Percentiles rank a stretch among this genome's conserved stretches.
Evolutionary conservation across 2,113 vertebrate genomes (phyloP).

Genomic region (Columba livia): DNA sequence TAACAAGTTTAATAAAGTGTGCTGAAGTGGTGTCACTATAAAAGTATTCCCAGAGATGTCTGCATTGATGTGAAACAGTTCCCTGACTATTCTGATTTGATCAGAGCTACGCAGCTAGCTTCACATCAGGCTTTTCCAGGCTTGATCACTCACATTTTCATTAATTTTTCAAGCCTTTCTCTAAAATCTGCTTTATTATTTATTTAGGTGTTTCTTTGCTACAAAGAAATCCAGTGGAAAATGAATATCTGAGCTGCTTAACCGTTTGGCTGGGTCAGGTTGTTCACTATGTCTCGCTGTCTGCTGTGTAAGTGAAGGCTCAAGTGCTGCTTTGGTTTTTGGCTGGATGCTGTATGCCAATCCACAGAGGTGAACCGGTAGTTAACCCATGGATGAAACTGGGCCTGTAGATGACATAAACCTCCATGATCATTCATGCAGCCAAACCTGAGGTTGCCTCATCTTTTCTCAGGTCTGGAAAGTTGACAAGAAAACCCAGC

Average conservation of each 20-base stretch:
- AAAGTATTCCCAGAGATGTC: slow-evolving; percentile 18
- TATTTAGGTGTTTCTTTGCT: slow-evolving; percentile 53
- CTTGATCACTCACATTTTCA: slow-evolving; percentile 38
- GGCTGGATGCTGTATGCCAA: background rate
- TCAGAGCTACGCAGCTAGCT: slow-evolving; percentile 35
- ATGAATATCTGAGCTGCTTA: background rate
- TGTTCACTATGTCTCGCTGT: background rate
- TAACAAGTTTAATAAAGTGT: slow-evolving; percentile 43
- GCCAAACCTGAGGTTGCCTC: background rate
- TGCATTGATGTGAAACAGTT: slow-evolving; percentile 15
- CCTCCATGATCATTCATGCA: background rate
- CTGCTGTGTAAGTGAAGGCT: background rate
- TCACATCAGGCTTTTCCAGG: background rate
- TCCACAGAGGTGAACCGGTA: background rate
- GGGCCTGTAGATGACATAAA: background rate
- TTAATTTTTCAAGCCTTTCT: slow-evolving; percentile 71
- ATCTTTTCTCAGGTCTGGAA: background rate
- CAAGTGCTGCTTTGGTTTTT: background rate
- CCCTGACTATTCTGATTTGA: slow-evolving; percentile 30
- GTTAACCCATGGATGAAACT: background rate
- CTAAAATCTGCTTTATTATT: slow-evolving; percentile 65
- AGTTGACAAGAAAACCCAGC: background rate
- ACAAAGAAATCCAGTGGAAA: slow-evolving; percentile 21
- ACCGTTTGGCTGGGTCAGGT: background rate
- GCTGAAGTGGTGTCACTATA: slow-evolving; percentile 19